phyloP scores from a whole-genome alignment of 2,888 invertebrate genomes.

The Congeria kusceri region DNA sequence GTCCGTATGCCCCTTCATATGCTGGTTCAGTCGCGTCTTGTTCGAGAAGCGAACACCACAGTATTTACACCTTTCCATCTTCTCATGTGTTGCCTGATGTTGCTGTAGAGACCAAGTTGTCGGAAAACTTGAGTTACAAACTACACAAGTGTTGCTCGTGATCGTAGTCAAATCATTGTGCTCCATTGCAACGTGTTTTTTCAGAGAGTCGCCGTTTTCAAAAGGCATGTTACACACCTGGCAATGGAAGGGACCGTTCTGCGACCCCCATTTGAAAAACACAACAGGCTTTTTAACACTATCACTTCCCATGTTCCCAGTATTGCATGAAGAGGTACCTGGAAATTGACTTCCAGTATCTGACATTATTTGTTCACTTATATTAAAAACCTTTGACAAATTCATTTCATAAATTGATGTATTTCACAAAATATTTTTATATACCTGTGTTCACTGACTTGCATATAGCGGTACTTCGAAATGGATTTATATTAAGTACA shows the following conservation, averaged over 20 bases:
- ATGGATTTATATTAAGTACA: background rate
- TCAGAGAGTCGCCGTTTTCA: constrained; percentile 29
- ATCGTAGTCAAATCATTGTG: background rate
- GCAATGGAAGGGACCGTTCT: constrained; percentile 47
- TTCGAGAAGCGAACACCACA: constrained; percentile 52
- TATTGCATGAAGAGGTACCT: too few species aligned
- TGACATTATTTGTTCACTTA: too few species aligned
- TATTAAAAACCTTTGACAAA: too few species aligned
- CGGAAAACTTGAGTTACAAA: constrained; percentile 6
- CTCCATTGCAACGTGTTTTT: constrained; percentile 38
- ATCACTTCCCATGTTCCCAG: background rate
- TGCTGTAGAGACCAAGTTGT: constrained; percentile 36
- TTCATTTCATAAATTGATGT: too few species aligned
- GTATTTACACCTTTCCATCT: constrained; percentile 39
- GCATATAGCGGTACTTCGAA: too few species aligned
- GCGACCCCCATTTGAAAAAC: constrained; percentile 54
- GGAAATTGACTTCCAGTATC: background rate
- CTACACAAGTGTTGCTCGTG: too few species aligned
- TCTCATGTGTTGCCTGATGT: constrained; percentile 42
- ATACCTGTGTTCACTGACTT: too few species aligned
- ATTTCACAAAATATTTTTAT: too few species aligned
- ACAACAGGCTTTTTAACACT: constrained; percentile 20
- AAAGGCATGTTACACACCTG: constrained; percentile 55
- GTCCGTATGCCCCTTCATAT: constrained; percentile 18
- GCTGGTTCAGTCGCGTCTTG: constrained; percentile 43